Evolutionary conservation across 1,140 invertebrate genomes (phyloP).

Genomic region (Micrasema minimum): DNA sequence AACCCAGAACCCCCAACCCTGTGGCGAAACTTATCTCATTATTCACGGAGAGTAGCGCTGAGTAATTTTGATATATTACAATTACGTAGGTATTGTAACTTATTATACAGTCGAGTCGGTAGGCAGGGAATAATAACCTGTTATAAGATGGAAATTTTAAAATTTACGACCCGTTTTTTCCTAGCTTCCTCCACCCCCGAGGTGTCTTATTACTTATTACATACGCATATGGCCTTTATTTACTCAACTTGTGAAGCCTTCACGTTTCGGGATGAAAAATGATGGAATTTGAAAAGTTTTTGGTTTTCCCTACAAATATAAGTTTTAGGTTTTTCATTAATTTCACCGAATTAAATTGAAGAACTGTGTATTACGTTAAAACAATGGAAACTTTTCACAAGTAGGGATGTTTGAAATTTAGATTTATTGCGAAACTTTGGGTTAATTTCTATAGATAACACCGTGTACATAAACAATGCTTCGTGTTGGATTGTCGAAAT

Average conservation of each 20-base stretch:
- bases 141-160: conserved; percentile 52
- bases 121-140: conserved; percentile 53
- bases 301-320: no score
- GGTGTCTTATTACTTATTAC: conserved; percentile 46
- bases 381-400: no score
- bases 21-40: conserved; percentile 54
- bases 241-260: conserved; percentile 13
- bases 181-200: conserved; percentile 15
- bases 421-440: no score
- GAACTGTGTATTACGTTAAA: no score
- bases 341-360: no score
- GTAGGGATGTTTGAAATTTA: no score
- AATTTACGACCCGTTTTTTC: conserved; percentile 48
- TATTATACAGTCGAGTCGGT: conserved; percentile 54
- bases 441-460: no score
- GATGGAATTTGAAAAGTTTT: no score
- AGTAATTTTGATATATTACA: conserved; percentile 55
- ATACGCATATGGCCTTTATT: conserved; percentile 32
- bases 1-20: conserved; percentile 41
- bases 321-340: no score
- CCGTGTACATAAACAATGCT: no score
- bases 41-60: conserved; percentile 53
- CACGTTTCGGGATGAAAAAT: conserved; percentile 25
- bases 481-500: no score
- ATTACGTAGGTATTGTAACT: conserved; percentile 54